Evolutionary conservation across 2,888 invertebrate species (phyloP).

Genomic region (Caenorhabditis sp.): DNA sequence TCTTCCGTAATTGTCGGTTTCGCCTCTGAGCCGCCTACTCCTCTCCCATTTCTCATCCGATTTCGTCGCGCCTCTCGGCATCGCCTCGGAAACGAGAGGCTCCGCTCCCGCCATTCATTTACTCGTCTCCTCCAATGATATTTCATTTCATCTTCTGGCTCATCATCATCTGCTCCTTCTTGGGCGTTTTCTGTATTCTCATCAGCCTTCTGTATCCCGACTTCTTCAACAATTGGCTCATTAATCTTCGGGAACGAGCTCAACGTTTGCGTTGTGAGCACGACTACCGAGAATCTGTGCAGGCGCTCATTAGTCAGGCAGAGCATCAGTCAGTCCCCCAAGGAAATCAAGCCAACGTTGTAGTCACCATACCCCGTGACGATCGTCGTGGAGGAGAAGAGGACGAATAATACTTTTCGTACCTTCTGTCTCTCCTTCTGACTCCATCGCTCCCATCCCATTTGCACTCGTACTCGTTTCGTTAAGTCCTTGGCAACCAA

Average conservation of each 20-base stretch:
- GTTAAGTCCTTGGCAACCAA: not conserved
- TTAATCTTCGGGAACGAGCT: not conserved
- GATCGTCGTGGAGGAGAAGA: no score
- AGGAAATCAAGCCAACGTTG: no score
- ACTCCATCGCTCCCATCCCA: no score
- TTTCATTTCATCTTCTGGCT: constrained; percentile 9
- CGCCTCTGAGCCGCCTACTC: not conserved
- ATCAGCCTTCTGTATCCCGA: not conserved
- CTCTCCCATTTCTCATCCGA: constrained; percentile 1
- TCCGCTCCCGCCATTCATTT: not conserved
- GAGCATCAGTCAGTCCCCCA: not conserved
- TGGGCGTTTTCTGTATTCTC: not conserved
- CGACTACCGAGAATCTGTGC: constrained; percentile 7
- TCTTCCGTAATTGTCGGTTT: constrained; percentile 8
- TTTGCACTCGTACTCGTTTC: constrained; percentile 7
- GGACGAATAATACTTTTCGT: no score
- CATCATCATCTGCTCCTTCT: not conserved
- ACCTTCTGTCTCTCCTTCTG: no score
- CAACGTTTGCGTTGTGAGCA: constrained; percentile 12
- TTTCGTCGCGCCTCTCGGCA: not conserved
- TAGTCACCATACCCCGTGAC: no score
- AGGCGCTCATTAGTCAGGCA: not conserved
- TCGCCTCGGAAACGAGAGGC: constrained; percentile 22
- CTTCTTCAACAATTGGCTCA: not conserved
- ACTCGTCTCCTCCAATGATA: not conserved